A percentile compares a stretch with the other conserved stretches of the same genome.
These are phyloP conservation scores for Numenius phaeopus DNA, from an alignment of 2,797 vertebrate species.

Conservation along the genomic window DNA sequence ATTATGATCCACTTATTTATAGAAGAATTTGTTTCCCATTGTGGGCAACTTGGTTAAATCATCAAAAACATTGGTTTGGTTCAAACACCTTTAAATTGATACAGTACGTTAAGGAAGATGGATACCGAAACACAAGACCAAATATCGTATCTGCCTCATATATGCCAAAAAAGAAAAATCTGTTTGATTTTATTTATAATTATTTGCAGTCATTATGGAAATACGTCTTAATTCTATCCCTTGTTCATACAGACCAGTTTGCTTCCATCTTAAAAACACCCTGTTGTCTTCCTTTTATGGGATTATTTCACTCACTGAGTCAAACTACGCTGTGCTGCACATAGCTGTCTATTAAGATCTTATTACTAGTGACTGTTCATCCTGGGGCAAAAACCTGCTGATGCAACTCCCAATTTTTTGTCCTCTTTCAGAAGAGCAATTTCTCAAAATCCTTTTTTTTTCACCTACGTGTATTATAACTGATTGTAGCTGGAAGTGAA, in stretches of 20 bases:
- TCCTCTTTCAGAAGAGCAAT: neutral
- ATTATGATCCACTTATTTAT: neutral
- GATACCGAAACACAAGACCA: neutral
- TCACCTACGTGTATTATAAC: accelerated
- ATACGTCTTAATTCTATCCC: neutral
- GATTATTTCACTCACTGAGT: neutral
- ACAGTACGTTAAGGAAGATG: neutral
- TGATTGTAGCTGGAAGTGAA: neutral
- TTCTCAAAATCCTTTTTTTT: neutral
- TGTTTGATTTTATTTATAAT: neutral
- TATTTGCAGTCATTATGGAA: neutral
- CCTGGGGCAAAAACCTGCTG: neutral
- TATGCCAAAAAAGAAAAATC: neutral
- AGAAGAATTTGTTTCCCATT: neutral
- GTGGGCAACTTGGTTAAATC: neutral
- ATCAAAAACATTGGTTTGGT: neutral
- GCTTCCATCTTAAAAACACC: neutral
- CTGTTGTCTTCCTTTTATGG: neutral
- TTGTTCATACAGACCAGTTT: neutral
- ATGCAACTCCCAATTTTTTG: neutral
- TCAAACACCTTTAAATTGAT: neutral
- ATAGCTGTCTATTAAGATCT: neutral
- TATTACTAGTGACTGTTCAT: neutral
- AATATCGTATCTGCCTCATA: neutral
- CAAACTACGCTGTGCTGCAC: accelerated